phyloP scores from a whole-genome alignment of 2,113 vertebrate genomes.

The Girardinichthys multiradiatus region DNA sequence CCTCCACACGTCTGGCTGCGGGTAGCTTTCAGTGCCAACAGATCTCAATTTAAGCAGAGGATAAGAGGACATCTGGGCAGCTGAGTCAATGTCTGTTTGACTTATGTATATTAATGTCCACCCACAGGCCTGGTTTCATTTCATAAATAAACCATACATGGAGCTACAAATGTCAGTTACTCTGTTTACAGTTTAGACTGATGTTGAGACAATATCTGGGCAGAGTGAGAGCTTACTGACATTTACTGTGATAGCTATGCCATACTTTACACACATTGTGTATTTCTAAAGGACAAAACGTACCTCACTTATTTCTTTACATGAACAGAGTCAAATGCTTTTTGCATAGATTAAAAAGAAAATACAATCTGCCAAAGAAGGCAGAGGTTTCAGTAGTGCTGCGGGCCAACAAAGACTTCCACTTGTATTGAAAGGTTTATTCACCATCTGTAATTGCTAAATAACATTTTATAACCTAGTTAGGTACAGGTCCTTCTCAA shows the following conservation, averaged over 20 bases:
- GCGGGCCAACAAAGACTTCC: background rate
- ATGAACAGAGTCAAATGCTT: background rate
- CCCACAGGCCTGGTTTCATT: constrained; percentile 36
- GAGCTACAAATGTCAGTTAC: constrained; percentile 22
- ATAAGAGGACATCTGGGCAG: constrained; percentile 64
- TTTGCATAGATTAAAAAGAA: background rate
- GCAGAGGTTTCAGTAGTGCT: background rate
- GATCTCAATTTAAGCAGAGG: constrained; percentile 61
- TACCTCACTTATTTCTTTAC: background rate
- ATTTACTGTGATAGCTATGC: background rate
- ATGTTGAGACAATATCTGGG: background rate
- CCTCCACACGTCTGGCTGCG: constrained; percentile 71
- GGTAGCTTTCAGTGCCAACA: constrained; percentile 62
- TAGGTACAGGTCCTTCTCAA: no score
- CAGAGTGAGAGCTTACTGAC: background rate
- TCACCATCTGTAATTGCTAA: background rate
- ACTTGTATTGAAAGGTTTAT: no score
- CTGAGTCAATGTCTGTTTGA: constrained; percentile 42
- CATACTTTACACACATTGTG: no score
- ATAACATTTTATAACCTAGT: background rate
- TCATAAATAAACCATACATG: constrained; percentile 32
- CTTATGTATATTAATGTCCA: constrained; percentile 41
- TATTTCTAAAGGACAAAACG: background rate
- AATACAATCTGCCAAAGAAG: background rate
- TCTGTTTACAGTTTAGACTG: constrained; percentile 2